Evolutionary conservation across 2,888 invertebrate species (phyloP), one percentile per base, ranked within the genome.

Genomic region (Campopleginae sp.): DNA sequence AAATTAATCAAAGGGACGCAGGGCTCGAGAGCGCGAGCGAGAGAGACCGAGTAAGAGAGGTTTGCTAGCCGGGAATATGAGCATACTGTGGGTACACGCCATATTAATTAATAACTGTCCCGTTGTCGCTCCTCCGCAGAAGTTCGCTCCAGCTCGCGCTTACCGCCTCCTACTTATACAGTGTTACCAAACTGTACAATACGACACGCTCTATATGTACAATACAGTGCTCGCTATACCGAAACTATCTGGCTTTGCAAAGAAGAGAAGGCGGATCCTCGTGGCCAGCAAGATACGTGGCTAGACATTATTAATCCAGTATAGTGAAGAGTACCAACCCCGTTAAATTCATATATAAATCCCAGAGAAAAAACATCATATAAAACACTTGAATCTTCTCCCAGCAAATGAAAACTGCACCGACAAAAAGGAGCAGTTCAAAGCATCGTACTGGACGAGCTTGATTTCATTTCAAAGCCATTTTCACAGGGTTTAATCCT

Each of bases 31-130:
- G 58, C 12, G 12, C 2, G 54, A 5, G 12, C 66, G 58, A 54
- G 79, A 80, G 71, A 66, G 42, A 46, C 76, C 12, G 14, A 58
- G 58, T 58, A 58, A 76, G 58, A 46, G 82, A 80, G 75, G 66
- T 65, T 77, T 72, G 42, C 72, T 27, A 61, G 65, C 68, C 65
- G 54, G 68, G 71, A 61, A 48, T 71, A 48, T 46, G 61, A 72
- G 63, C 74, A 75, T 48, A 78, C 78, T 46, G 75, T 65, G 75
- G 54, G 54, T 74, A 74, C 83, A 74, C 74, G 85, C 77, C 77
- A 86, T 86, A 80, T 80, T 80, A 83, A 86, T 86, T 86, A 86
- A 86, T 86, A 83, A 86, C 85, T 80, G 82, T 86, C 83, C 82
- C 80, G 66, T 65, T 80, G 72, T 65, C 54, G 76, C 58, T 86